Evolutionary conservation across 1,140 invertebrate species (phyloP).

Genomic region (Lepidotrigona ventralis): DNA sequence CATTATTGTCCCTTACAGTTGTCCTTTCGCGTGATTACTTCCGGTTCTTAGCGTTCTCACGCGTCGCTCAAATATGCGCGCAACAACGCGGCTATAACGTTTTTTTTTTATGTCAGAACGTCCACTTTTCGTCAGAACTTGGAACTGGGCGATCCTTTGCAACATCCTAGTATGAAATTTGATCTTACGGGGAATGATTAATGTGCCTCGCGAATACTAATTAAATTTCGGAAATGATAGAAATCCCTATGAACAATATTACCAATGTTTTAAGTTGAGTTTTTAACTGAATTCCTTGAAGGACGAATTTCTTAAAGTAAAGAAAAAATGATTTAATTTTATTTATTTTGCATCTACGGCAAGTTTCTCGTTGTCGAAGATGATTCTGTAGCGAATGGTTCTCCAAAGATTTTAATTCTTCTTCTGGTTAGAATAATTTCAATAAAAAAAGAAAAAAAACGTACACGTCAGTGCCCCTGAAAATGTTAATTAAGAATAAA

Average conservation of each 20-base stretch:
- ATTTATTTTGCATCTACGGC: too few species aligned
- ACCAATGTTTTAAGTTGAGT: too few species aligned
- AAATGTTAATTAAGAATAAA: too few species aligned
- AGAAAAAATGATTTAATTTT: too few species aligned
- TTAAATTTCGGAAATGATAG: background rate
- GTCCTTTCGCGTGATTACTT: slow-evolving; percentile 63
- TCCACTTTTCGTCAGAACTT: slow-evolving; percentile 17
- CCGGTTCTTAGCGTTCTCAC: slow-evolving; percentile 69
- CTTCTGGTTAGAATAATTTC: too few species aligned
- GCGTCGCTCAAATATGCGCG: slow-evolving; percentile 54
- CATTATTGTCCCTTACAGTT: slow-evolving; percentile 28
- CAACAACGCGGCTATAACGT: slow-evolving; percentile 70
- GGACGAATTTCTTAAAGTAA: too few species aligned
- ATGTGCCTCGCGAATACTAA: background rate
- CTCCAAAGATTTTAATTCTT: too few species aligned
- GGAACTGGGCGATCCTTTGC: slow-evolving; percentile 1
- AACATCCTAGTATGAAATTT: slow-evolving; percentile 19
- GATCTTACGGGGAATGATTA: background rate
- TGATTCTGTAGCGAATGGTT: too few species aligned
- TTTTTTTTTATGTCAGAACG: slow-evolving; percentile 73
- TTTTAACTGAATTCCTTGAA: too few species aligned
- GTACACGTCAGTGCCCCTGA: too few species aligned
- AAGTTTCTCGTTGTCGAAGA: too few species aligned
- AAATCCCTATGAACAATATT: background rate
- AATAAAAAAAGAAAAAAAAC: too few species aligned